Conservation (phyloP, 2,113 vertebrate species). For the Plecturocebus donacophilus region DNA sequence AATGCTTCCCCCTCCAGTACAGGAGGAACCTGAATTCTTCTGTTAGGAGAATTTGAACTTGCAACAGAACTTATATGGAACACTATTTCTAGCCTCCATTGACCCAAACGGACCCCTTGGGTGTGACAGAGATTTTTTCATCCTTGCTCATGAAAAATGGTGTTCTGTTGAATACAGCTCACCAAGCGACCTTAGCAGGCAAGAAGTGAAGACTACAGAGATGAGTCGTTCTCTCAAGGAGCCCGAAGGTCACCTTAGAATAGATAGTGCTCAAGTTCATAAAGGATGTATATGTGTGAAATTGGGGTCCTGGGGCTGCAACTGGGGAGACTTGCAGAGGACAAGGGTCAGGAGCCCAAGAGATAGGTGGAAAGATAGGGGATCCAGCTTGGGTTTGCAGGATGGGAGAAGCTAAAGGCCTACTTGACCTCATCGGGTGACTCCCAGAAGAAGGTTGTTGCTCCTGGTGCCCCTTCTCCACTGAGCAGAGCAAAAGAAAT, state of each 20-base stretch:
- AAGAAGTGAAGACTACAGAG: neutral
- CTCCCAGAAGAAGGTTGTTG: neutral
- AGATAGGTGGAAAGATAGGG: neutral
- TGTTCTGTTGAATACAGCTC: constrained; percentile 13
- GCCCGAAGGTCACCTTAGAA: neutral
- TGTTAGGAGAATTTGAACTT: neutral
- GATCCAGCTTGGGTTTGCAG: neutral
- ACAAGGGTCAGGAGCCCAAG: neutral
- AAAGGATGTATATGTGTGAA: neutral
- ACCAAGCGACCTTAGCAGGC: neutral
- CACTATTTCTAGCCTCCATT: neutral
- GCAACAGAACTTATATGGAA: neutral
- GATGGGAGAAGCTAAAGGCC: neutral
- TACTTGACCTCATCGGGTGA: neutral
- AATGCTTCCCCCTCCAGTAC: neutral
- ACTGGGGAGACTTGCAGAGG: neutral
- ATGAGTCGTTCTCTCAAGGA: neutral
- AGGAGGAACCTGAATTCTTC: neutral
- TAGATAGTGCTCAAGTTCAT: neutral
- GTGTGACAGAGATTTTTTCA: constrained; percentile 12
- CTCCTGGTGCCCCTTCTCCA: neutral
- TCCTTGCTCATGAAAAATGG: constrained; percentile 31
- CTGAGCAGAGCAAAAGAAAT: neutral
- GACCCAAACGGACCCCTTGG: neutral
- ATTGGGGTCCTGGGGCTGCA: neutral